These are phyloP conservation scores for Leucophora obtusa DNA, from an alignment of 2,888 invertebrate species.

Conservation along the genomic window DNA sequence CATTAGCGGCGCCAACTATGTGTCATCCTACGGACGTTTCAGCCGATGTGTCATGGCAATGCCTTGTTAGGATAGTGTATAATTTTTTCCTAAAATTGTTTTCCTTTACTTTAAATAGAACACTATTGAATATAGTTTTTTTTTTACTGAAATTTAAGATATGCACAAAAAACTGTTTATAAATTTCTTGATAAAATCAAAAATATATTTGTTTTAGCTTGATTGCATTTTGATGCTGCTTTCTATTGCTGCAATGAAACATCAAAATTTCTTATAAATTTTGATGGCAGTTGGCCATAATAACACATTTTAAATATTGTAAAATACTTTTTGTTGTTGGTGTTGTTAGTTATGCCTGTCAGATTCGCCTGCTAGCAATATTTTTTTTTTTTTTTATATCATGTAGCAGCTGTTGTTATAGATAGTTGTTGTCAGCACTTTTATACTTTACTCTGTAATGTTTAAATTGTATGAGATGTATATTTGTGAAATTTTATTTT, in stretches of 20 bases:
- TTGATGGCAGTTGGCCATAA: slow-evolving; percentile 61
- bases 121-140: not conserved
- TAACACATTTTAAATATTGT: slow-evolving; percentile 11
- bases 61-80: too few relatives aligned
- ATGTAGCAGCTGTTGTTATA: slow-evolving; percentile 26
- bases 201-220: slow-evolving; percentile 47
- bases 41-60: too few relatives aligned
- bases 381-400: not conserved
- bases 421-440: slow-evolving; percentile 31
- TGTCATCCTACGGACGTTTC: too few relatives aligned
- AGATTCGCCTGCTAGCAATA: slow-evolving; percentile 1
- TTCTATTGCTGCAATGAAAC: not conserved
- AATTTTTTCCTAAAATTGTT: not conserved
- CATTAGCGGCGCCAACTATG: too few relatives aligned
- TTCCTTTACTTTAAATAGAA: too few relatives aligned
- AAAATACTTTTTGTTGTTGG: slow-evolving; percentile 10
- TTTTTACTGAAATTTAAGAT: not conserved
- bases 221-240: slow-evolving; percentile 46
- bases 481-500: not conserved
- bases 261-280: slow-evolving; percentile 34
- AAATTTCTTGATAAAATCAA: not conserved
- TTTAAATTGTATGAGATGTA: slow-evolving; percentile 35
- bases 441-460: slow-evolving; percentile 11
- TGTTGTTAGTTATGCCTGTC: slow-evolving; percentile 13
- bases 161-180: not conserved